Evolutionary conservation across 2,113 vertebrate species (phyloP), one percentile per base, ranked within the genome.

Genomic region (Osmerus mordax): DNA sequence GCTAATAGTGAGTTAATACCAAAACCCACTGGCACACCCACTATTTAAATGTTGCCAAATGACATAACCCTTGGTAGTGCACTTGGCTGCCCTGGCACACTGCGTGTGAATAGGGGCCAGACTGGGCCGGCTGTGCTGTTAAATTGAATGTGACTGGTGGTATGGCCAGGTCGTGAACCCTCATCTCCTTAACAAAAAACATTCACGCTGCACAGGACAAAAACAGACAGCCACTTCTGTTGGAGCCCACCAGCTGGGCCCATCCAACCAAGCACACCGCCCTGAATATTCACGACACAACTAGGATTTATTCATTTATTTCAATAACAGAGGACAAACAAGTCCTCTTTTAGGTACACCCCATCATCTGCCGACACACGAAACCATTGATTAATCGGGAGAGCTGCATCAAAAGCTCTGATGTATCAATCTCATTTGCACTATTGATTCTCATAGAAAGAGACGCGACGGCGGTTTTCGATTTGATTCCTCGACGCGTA

Each of bases 111-210:
- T 47, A 53, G 58, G 74, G 75, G 77, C 79, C 75, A 58, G 72
- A 71, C 75, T n/a, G 41, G 36, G 64, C 68, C 14, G 80, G 71
- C 81, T 79, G 72, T 75, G 84, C 72, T 81, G 78, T 83, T 88
- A 86, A 87, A 92, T 87, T 79, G 80, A 86, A 90, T 86, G 86
- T 87, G 89, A 90, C 89, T 85, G 82, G 81, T 88, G 87, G 87
- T 90, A 90, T 87, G 88, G 85, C 75, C 84, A 65, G 89, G 87
- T 91, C 86, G 67, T 65, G 90, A 92, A 89, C 91, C 73, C 78
- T 87, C 82, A 80, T 91, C 89, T 87, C 81, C 85, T 88, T 87
- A 90, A 92, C 89, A 91, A 91, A 88, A 88, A 90, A 91, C 89
- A 90, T 87, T 89, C 81, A 89, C 81, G 79, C 83, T 78, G 83